Conservation (phyloP, 2,888 invertebrate species). For the Bombyx huttoni region DNA sequence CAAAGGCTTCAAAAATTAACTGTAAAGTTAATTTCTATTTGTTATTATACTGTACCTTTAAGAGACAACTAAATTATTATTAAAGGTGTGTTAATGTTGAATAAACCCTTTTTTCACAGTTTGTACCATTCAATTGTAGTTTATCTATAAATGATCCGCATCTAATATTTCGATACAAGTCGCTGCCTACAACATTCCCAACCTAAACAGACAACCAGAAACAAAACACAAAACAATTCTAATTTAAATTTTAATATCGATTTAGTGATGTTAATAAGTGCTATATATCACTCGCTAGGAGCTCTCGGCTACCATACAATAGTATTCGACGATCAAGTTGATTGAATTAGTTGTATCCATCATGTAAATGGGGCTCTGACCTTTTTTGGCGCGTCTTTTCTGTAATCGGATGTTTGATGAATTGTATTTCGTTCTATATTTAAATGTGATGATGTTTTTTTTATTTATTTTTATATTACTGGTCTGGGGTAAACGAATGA, state of each 20-base stretch:
- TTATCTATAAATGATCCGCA: not conserved
- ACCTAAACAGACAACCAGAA: slow-evolving; percentile 1
- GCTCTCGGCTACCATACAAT: slow-evolving; percentile 37
- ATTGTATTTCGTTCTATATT: not conserved
- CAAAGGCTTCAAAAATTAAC: too few relatives aligned
- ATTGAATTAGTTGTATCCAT: slow-evolving; percentile 58
- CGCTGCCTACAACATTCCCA: not conserved
- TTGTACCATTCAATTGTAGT: too few relatives aligned
- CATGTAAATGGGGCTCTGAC: slow-evolving; percentile 39
- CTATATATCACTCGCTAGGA: slow-evolving; percentile 40
- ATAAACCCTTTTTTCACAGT: too few relatives aligned
- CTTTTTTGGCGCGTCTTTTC: slow-evolving; percentile 12
- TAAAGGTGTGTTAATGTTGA: too few relatives aligned
- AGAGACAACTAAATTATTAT: too few relatives aligned
- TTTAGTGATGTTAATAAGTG: slow-evolving; percentile 23
- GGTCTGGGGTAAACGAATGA: too few relatives aligned
- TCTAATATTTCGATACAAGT: not conserved
- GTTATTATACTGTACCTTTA: too few relatives aligned
- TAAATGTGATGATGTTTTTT: not conserved
- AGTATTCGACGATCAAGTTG: slow-evolving; percentile 26
- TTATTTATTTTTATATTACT: not conserved
- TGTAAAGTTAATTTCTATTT: too few relatives aligned
- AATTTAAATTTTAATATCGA: slow-evolving; percentile 20
- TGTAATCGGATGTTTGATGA: not conserved
- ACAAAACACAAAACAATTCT: slow-evolving; percentile 14